Conservation (phyloP, 2,888 invertebrate genomes). For the Thalpophila matura region DNA sequence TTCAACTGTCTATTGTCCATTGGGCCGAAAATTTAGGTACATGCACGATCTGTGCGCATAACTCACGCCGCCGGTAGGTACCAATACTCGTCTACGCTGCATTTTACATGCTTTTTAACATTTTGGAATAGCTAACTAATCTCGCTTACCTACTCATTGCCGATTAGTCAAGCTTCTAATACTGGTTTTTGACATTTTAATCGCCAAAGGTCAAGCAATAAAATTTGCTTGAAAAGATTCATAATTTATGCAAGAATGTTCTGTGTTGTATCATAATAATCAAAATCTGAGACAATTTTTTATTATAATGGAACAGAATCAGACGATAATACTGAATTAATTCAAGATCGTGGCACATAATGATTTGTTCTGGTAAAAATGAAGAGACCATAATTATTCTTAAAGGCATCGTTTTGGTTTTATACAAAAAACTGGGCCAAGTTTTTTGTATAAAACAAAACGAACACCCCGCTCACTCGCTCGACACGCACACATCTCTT, state of each 20-base stretch:
- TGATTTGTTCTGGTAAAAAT: not conserved
- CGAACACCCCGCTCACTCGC: no score
- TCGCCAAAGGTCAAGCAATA: conserved; percentile 45
- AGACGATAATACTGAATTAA: not conserved
- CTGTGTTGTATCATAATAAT: not conserved
- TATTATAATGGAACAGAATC: not conserved
- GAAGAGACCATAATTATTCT: no score
- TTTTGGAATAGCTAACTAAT: conserved; percentile 14
- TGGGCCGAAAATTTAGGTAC: no score
- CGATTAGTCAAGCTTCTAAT: conserved; percentile 3
- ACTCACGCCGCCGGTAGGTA: no score
- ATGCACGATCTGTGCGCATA: no score
- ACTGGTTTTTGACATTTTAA: conserved; percentile 45
- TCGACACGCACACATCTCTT: no score
- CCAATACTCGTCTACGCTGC: no score
- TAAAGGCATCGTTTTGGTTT: no score
- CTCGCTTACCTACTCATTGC: conserved; percentile 16
- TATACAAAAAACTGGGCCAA: no score
- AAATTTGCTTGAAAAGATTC: conserved; percentile 26
- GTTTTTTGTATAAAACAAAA: no score
- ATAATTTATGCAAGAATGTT: conserved; percentile 14
- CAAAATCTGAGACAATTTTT: not conserved
- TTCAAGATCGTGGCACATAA: not conserved
- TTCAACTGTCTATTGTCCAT: no score
- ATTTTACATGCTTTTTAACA: conserved; percentile 14